Conservation (phyloP, 2,797 vertebrate species). For the Mareca penelope region DNA sequence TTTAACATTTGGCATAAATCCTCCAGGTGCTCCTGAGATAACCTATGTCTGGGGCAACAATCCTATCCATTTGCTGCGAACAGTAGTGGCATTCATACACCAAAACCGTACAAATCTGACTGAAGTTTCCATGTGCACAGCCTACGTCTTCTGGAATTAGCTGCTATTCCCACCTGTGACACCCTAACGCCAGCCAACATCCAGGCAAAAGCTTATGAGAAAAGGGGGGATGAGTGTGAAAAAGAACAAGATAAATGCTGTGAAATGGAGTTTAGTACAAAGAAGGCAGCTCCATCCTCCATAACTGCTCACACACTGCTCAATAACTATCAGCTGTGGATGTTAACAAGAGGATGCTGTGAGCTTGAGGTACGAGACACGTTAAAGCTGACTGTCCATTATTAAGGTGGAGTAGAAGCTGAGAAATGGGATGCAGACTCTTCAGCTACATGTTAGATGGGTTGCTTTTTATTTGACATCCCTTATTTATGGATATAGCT, state of each 20-base stretch:
- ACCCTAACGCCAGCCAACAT: not conserved
- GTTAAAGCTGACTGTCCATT: not conserved
- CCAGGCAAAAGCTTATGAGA: rapidly evolving
- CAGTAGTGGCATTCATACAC: rapidly evolving
- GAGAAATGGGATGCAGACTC: not conserved
- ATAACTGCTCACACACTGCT: not conserved
- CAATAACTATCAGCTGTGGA: not conserved
- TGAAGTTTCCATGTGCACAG: not conserved
- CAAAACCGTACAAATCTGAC: not conserved
- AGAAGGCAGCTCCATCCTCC: not conserved
- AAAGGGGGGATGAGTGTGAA: rapidly evolving
- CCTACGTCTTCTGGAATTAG: not conserved
- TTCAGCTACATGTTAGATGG: not conserved
- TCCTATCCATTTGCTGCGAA: not conserved
- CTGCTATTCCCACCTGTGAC: not conserved
- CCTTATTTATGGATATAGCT: not conserved
- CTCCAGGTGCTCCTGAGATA: not conserved
- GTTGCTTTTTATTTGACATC: not conserved
- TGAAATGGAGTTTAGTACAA: not conserved
- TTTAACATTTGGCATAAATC: not conserved
- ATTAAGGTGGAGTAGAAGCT: not conserved
- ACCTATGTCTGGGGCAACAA: not conserved
- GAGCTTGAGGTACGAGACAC: not conserved
- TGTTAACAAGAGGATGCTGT: not conserved
- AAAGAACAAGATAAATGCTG: not conserved